Evolutionary conservation across 2,888 invertebrate species (phyloP).

Genomic region (Andrena haemorrhoa): DNA sequence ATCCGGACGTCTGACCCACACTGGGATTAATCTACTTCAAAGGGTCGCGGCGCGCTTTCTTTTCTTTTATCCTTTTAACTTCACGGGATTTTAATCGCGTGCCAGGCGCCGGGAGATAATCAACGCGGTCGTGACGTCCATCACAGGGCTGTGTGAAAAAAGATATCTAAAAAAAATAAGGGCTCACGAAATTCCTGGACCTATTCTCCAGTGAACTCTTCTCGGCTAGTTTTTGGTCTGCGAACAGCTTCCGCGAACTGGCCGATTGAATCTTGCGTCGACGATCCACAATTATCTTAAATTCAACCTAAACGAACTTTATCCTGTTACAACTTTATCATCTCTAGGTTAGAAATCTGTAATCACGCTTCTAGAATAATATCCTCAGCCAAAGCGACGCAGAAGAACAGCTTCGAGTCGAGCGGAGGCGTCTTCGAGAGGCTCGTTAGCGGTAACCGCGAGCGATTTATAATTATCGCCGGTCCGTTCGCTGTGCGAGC

Average conservation of each 20-base stretch:
- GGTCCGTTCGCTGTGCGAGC: constrained; percentile 14
- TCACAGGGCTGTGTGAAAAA: background rate
- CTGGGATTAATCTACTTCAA: constrained; percentile 74
- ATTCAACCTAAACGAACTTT: background rate
- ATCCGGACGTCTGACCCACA: constrained; percentile 70
- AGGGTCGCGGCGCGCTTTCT: constrained; percentile 38
- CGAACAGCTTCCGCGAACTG: background rate
- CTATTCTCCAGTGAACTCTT: no score
- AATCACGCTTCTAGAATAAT: constrained; percentile 18
- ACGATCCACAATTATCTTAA: no score
- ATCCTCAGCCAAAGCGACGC: background rate
- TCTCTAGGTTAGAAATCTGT: constrained; percentile 4
- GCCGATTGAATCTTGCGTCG: no score
- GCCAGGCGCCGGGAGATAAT: background rate
- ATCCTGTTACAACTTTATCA: background rate
- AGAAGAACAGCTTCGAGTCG: constrained; percentile 9
- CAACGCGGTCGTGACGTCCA: background rate
- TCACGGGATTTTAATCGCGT: constrained; percentile 17
- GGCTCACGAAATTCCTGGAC: background rate
- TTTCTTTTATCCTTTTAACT: constrained; percentile 9
- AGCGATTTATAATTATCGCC: constrained; percentile 64
- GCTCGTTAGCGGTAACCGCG: constrained; percentile 58
- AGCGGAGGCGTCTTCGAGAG: constrained; percentile 43
- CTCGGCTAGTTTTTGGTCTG: background rate
- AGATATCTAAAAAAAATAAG: background rate